These are phyloP conservation scores for Thalpophila matura DNA, from an alignment of 2,888 invertebrate species.

Conservation along the genomic window DNA sequence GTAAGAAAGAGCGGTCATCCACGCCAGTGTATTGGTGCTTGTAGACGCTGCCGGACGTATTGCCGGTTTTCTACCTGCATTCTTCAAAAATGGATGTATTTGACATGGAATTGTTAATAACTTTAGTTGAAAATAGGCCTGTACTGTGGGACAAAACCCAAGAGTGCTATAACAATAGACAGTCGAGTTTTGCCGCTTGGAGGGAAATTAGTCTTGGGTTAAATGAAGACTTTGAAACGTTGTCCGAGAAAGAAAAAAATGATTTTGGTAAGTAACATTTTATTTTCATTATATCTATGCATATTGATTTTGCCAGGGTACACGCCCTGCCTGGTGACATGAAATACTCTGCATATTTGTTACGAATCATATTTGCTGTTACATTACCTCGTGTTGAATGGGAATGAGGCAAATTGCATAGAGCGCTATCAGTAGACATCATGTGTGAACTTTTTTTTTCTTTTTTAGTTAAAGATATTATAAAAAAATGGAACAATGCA, in stretches of 20 bases:
- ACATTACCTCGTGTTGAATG: conserved; percentile 56
- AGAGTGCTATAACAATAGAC: conserved; percentile 61
- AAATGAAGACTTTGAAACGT: conserved; percentile 58
- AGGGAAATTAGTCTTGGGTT: conserved; percentile 55
- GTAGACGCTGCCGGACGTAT: conserved; percentile 62
- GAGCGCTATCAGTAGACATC: conserved; percentile 27
- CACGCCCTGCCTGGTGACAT: conserved; percentile 47
- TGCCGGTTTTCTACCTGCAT: conserved; percentile 57
- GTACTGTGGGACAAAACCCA: conserved; percentile 53
- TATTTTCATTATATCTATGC: conserved; percentile 52
- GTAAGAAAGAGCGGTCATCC: conserved; percentile 54
- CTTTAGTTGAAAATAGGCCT: conserved; percentile 61
- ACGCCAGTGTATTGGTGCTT: conserved; percentile 56
- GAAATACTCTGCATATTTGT: conserved; percentile 59
- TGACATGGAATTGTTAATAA: conserved; percentile 52
- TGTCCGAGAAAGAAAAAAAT: conserved; percentile 52
- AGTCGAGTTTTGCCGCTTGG: conserved; percentile 54
- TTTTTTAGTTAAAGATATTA: conserved; percentile 35
- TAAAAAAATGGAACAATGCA: conserved; percentile 54
- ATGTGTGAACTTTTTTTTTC: conserved; percentile 54
- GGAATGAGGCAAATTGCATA: conserved; percentile 57
- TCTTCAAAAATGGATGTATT: conserved; percentile 24
- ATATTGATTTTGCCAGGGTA: conserved; percentile 58
- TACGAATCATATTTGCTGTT: conserved; percentile 57
- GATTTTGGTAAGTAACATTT: conserved; percentile 58